Evolutionary conservation across 2,113 vertebrate genomes (phyloP), one percentile per base, ranked within the genome.

Genomic region (Carollia perspicillata): DNA sequence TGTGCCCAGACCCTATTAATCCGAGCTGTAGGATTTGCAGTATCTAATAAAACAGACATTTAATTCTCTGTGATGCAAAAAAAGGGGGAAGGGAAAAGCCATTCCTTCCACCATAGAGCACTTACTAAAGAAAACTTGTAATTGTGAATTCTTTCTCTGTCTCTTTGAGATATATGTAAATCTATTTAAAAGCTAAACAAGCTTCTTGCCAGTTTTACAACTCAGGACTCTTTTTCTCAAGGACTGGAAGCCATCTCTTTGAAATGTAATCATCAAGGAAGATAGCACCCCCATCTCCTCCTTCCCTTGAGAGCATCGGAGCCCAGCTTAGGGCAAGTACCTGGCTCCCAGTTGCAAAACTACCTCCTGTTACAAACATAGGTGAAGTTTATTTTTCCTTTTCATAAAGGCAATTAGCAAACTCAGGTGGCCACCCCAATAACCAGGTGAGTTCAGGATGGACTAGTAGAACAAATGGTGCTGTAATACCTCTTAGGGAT

Each of bases 81-180:
- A 72, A 85, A 33, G 4, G 1, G 1, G 0, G 0, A 3, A 11
- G 2, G 51, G 9, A 23, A 35, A 26, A n/a, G 35, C 53, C 3
- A 55, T 68, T 4, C 9, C 3, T 3, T 26, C 12, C 11, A 23
- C 72, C 11, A 35, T 44, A 87, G 33, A 74, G 33, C 17, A 53
- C 81, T 74, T 47, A 65, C 44, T 63, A 84, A 49, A 68, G 89
- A 95, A 92, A 83, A 68, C 40, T 20, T n/a, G 9, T 40, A n/a
- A 58, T n/a, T 89, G 51, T 71, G 51, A 84, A 18, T 60, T 88
- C 55, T 51, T 84, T 92, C 84, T 78, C 42, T 63, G 63, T 5
- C 2, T 35, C 35, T 78, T 84, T 78, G 71, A 95, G 71, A 33
- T 75, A 23, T 35, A 28, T 12, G 33, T 14, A 47, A 30, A 40